Evolutionary conservation across 2,113 vertebrate species (phyloP).

Genomic region (Bagarius yarrelli): DNA sequence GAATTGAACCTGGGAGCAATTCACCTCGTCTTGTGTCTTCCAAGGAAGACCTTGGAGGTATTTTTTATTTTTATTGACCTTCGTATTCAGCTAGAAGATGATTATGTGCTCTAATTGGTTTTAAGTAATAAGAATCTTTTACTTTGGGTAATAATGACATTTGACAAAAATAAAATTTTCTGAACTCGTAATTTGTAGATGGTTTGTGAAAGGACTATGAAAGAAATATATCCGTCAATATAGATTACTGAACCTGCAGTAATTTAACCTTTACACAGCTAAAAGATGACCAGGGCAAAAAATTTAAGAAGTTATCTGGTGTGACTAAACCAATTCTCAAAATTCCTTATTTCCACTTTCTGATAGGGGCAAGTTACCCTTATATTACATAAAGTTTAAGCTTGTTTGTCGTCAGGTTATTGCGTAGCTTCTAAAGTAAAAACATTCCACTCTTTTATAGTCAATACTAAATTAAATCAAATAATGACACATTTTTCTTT

Average conservation of each 20-base stretch:
- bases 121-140: neutral
- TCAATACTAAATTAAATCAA: no score
- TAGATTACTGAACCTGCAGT: neutral
- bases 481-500: no score
- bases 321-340: neutral
- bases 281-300: neutral
- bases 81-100: neutral
- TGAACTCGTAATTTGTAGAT: conserved; percentile 32
- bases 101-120: neutral
- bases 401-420: neutral
- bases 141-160: conserved; percentile 8
- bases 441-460: no score
- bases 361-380: neutral
- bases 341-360: neutral
- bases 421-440: neutral
- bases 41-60: conserved; percentile 88
- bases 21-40: conserved; percentile 84
- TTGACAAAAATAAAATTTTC: conserved; percentile 8
- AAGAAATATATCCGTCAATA: conserved; percentile 2
- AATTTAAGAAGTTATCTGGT: neutral
- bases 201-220: conserved; percentile 13
- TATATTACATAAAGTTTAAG: neutral
- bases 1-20: conserved; percentile 85
- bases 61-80: neutral
- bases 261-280: conserved; percentile 12